A percentile compares a stretch with the other conserved stretches of the same genome.
These are phyloP conservation scores for Diadophis punctatus DNA, from an alignment of 2,113 vertebrate genomes.

Conservation along the genomic window DNA sequence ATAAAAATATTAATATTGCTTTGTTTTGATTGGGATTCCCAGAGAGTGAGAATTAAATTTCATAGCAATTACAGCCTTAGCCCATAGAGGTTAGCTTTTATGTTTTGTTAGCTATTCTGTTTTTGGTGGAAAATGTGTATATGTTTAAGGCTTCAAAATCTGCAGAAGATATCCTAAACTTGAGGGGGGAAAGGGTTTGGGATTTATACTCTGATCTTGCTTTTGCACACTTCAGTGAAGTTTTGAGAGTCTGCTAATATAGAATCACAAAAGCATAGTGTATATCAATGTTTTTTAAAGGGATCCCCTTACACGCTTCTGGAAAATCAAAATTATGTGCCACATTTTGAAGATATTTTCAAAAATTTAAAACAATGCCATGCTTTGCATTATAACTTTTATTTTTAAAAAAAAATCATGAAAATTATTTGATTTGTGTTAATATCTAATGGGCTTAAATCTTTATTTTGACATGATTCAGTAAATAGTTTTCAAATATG, in stretches of 20 bases:
- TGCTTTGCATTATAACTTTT: neutral
- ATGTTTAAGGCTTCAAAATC: neutral
- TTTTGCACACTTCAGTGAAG: neutral
- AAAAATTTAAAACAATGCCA: neutral
- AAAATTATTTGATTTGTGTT: neutral
- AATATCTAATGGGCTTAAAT: neutral
- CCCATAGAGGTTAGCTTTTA: neutral
- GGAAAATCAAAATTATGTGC: neutral
- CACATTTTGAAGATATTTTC: neutral
- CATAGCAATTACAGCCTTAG: slow-evolving; percentile 1
- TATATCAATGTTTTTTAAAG: neutral
- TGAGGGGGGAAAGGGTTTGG: neutral
- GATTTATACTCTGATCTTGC: neutral
- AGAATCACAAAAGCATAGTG: neutral
- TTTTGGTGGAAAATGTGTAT: neutral
- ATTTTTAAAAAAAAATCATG: neutral
- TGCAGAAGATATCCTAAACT: neutral
- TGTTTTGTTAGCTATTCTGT: neutral
- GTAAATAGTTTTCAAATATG: neutral
- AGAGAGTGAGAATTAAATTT: slow-evolving; percentile 21
- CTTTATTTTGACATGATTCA: neutral
- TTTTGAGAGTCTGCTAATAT: neutral
- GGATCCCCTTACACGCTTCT: neutral
- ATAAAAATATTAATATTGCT: slow-evolving; percentile 5
- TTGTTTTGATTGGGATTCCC: slow-evolving; percentile 5